Percentiles rank a stretch among this genome's conserved stretches.
Evolutionary conservation across 2,113 vertebrate species (phyloP).

Genomic region (Cheilinus undulatus): DNA sequence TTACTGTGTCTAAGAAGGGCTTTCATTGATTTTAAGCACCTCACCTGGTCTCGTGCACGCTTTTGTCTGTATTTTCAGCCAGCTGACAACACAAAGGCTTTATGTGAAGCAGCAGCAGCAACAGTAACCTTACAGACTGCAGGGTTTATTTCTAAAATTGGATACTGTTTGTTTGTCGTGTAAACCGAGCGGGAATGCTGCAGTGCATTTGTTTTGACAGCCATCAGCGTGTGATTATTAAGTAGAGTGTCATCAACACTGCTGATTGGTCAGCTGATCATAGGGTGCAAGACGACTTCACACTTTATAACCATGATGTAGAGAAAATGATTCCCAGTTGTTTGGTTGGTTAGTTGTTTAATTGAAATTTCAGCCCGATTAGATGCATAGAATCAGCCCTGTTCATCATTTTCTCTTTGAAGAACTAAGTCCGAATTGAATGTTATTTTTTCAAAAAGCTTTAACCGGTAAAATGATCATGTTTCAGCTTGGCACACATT

Average conservation of each 20-base stretch:
- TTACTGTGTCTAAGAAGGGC: not conserved
- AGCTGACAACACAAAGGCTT: not conserved
- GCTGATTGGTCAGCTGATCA: not conserved
- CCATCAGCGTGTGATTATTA: not conserved
- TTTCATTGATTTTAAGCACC: not conserved
- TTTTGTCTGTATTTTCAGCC: not conserved
- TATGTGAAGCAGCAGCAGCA: not conserved
- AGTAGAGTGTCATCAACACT: not conserved
- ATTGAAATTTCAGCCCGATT: not conserved
- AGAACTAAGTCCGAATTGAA: not conserved
- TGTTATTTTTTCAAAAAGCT: too few species aligned
- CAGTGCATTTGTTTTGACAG: conserved; percentile 45
- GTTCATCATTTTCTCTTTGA: too few species aligned
- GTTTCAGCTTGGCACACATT: not conserved
- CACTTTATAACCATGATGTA: not conserved
- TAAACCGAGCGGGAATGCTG: not conserved
- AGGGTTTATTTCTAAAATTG: not conserved
- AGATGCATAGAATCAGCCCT: not conserved
- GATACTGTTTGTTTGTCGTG: not conserved
- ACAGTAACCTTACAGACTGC: not conserved
- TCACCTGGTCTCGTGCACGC: not conserved
- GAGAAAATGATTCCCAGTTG: not conserved
- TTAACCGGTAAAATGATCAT: not conserved
- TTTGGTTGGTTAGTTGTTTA: not conserved
- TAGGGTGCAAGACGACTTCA: not conserved